Conservation (phyloP, 2,113 vertebrate species). For the Podarcis muralis region DNA sequence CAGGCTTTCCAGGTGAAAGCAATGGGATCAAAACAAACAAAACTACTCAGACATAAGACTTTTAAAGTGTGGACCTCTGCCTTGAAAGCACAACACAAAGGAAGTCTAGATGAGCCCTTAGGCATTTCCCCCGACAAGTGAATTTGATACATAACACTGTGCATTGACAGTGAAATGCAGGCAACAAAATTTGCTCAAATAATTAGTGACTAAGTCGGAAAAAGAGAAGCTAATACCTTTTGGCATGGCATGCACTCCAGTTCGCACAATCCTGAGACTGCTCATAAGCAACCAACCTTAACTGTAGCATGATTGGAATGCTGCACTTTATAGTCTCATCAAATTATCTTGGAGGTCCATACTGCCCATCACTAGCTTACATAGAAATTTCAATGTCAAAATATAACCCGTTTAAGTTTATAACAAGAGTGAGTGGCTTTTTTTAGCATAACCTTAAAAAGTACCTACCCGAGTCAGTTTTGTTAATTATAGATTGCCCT, state of each 20-base stretch:
- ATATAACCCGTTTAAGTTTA: not conserved
- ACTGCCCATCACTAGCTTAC: not conserved
- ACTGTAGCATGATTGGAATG: not conserved
- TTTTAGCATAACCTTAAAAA: conserved; percentile 67
- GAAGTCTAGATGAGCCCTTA: not conserved
- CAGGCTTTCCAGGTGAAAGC: too few species aligned
- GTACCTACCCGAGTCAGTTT: conserved; percentile 82
- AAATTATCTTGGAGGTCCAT: not conserved
- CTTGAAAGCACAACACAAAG: too few species aligned
- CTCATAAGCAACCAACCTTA: not conserved
- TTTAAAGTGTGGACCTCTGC: too few species aligned
- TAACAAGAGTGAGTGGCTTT: not conserved
- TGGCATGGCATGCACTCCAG: not conserved
- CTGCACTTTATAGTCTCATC: not conserved
- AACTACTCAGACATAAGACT: too few species aligned
- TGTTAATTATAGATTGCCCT: conserved; percentile 79
- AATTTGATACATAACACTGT: not conserved
- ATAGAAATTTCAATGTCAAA: not conserved
- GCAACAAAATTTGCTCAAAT: not conserved
- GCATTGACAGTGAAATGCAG: not conserved
- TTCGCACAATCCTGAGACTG: not conserved
- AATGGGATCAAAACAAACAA: too few species aligned
- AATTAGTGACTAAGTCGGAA: not conserved
- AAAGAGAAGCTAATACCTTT: not conserved
- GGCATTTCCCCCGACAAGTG: not conserved